Percentiles rank a stretch among this genome's conserved stretches.
These are phyloP conservation scores for Campoplex nolae DNA, from an alignment of 2,888 invertebrate species.

Conservation along the genomic window DNA sequence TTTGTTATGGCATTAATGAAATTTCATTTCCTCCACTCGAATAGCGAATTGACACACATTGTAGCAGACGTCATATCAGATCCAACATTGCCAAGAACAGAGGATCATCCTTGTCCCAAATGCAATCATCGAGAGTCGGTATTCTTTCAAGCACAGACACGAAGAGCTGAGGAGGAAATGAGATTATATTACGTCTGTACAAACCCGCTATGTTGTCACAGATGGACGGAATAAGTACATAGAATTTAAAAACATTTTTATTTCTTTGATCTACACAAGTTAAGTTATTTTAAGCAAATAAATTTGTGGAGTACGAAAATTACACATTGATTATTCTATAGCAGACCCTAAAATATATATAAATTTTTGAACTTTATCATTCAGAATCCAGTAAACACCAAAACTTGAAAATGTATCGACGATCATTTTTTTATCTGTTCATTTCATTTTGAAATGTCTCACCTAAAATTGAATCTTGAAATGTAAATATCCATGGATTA, in stretches of 20 bases:
- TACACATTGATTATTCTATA: not conserved
- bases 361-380: not conserved
- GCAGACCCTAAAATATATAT: not conserved
- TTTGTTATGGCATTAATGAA: not conserved
- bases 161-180: conserved; percentile 99
- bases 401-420: not conserved
- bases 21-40: conserved; percentile 71
- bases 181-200: conserved; percentile 98
- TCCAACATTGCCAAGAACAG: conserved; percentile 98
- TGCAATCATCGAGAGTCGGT: conserved; percentile 98
- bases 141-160: conserved; percentile 99
- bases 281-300: conserved; percentile 40
- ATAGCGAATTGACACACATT: conserved; percentile 98
- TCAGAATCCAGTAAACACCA: not conserved
- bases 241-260: conserved; percentile 2
- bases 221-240: conserved; percentile 95
- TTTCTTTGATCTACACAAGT: conserved; percentile 17
- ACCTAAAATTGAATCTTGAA: no score
- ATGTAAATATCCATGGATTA: no score
- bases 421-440: not conserved
- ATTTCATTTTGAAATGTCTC: not conserved
- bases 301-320: conserved; percentile 37
- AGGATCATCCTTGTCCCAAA: conserved; percentile 99
- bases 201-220: conserved; percentile 94
- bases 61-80: conserved; percentile 99